These are phyloP conservation scores for Podarcis siculus DNA, from an alignment of 2,797 vertebrate genomes.

Conservation along the genomic window DNA sequence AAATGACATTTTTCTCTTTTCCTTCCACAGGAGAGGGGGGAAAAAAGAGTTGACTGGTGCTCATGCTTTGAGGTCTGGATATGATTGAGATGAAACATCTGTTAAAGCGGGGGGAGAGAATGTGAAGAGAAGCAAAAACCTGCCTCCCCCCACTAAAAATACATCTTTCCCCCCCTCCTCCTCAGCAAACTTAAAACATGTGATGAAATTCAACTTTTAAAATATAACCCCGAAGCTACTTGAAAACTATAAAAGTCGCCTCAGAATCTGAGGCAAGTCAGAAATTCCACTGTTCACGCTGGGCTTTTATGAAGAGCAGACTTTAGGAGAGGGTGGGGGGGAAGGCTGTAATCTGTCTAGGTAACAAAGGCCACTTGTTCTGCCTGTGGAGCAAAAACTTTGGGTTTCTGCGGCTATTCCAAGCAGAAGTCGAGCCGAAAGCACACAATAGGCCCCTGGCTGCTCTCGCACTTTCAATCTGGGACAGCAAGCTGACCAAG, in stretches of 20 bases:
- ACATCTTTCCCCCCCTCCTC: constrained; percentile 48
- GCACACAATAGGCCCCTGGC: constrained; percentile 63
- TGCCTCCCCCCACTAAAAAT: constrained; percentile 74
- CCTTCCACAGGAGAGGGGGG: constrained; percentile 55
- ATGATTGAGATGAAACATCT: constrained; percentile 76
- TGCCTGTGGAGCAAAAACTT: constrained; percentile 70
- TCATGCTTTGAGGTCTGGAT: constrained; percentile 68
- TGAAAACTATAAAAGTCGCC: constrained; percentile 75
- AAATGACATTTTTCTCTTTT: constrained; percentile 62
- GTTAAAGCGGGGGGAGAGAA: constrained; percentile 41
- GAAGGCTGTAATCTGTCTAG: constrained; percentile 72
- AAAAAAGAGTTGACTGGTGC: constrained; percentile 67
- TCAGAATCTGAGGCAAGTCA: constrained; percentile 76
- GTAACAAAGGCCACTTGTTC: constrained; percentile 78
- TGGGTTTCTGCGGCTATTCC: constrained; percentile 67
- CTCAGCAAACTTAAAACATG: constrained; percentile 72
- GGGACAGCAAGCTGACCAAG: constrained; percentile 58
- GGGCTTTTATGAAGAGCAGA: constrained; percentile 78
- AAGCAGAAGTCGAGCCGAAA: constrained; percentile 65
- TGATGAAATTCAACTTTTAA: constrained; percentile 78
- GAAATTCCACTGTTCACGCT: constrained; percentile 77
- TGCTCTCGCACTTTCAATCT: constrained; percentile 61
- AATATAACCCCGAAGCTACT: constrained; percentile 77
- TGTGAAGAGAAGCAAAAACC: constrained; percentile 20
- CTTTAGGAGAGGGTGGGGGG: constrained; percentile 49